Evolutionary conservation across 2,888 invertebrate genomes (phyloP).

Genomic region (Proisotoma minuta): DNA sequence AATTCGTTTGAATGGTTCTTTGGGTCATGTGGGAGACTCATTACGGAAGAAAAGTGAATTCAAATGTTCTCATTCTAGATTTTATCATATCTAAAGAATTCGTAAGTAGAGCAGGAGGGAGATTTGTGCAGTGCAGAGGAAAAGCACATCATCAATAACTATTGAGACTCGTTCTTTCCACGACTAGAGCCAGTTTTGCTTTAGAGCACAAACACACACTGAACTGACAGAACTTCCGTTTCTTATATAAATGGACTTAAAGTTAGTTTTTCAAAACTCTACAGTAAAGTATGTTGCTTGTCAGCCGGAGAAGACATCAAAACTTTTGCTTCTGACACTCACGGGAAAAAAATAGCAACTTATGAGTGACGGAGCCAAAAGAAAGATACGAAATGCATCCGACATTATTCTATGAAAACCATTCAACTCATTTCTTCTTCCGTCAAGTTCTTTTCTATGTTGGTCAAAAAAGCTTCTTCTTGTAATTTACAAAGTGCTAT

Average conservation of each 20-base stretch:
- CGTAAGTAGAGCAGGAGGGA: slow-evolving; percentile 3
- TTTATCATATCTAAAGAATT: slow-evolving; percentile 6
- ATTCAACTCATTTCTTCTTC: neutral
- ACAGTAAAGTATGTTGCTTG: slow-evolving; percentile 8
- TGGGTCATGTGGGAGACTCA: slow-evolving; percentile 2
- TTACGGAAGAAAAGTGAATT: neutral
- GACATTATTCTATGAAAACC: neutral
- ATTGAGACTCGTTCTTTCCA: neutral
- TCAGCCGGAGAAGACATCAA: slow-evolving; percentile 3
- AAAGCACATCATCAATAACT: slow-evolving; percentile 6
- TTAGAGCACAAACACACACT: neutral
- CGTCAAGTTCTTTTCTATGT: neutral
- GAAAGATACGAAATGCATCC: slow-evolving; percentile 13
- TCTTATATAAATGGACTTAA: slow-evolving; percentile 13
- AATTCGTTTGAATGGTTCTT: neutral
- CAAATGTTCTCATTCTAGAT: slow-evolving; percentile 4
- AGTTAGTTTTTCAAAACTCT: slow-evolving; percentile 11
- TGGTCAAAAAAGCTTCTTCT: neutral
- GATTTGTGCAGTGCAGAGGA: neutral
- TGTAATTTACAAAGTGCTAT: slow-evolving; percentile 3
- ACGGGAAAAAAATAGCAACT: slow-evolving; percentile 8
- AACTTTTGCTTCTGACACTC: slow-evolving; percentile 16
- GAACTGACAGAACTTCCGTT: slow-evolving; percentile 11
- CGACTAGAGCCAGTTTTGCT: neutral
- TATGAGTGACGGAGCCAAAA: slow-evolving; percentile 7